Percentiles rank a stretch among this genome's conserved stretches.
Evolutionary conservation across 2,888 invertebrate genomes (phyloP).

Genomic region (Celastrina argiolus): DNA sequence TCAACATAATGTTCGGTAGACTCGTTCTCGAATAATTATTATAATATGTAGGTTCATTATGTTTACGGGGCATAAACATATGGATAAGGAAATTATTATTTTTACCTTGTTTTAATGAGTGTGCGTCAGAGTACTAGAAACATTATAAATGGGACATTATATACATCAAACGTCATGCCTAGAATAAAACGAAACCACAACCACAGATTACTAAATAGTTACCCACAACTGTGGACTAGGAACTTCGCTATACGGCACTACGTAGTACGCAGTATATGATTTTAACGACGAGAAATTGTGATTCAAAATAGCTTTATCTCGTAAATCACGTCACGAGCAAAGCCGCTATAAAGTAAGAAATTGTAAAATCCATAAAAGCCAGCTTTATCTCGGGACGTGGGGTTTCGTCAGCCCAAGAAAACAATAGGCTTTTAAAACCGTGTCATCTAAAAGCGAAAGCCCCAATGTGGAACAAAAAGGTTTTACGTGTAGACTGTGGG

Average conservation of each 20-base stretch:
- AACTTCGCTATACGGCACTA: too few relatives aligned
- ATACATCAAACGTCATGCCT: not conserved
- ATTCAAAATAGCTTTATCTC: not conserved
- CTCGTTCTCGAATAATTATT: not conserved
- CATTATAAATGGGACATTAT: not conserved
- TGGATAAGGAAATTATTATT: not conserved
- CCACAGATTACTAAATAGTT: too few relatives aligned
- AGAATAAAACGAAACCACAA: not conserved
- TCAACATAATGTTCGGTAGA: not conserved
- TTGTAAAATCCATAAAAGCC: not conserved
- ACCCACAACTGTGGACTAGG: too few relatives aligned
- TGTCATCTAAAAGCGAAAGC: slow-evolving; percentile 10
- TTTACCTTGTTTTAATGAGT: not conserved
- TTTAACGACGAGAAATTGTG: too few relatives aligned
- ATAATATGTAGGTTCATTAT: not conserved
- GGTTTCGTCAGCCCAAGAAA: not conserved
- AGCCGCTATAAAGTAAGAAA: not conserved
- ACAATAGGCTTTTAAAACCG: slow-evolving; percentile 9
- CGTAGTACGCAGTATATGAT: not conserved
- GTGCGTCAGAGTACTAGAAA: not conserved
- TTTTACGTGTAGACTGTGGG: slow-evolving; percentile 7
- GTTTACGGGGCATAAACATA: not conserved
- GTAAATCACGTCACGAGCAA: not conserved
- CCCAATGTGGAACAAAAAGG: slow-evolving; percentile 6
- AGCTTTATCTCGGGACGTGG: not conserved